Base-by-base conservation (phyloP, 2,888 invertebrate genomes). In the Netelia fuscicornis region DNA sequence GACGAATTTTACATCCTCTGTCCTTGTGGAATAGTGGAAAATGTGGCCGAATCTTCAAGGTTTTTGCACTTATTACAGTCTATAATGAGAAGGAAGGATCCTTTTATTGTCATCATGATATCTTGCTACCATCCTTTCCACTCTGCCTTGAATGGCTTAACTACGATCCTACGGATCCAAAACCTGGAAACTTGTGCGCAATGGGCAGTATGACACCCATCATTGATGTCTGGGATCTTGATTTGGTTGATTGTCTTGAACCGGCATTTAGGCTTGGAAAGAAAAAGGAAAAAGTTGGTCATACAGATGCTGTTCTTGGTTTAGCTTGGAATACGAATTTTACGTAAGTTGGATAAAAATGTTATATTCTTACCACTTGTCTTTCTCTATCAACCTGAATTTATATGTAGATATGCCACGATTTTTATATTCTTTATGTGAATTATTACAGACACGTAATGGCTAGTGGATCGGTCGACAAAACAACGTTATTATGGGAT, bases 201-300 rank as follows among this genome's bases (percentile, higher is more conserved):
- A 96, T 99, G 81, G 99, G 98, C 11, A 97, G 97, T 52, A 98
- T 99, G 98, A 96, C 97, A 86, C 97, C 98, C 0, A 95, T 97
- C 60, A 98, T 99, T 80, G 97, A 98, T 89, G 96, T 99, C n/a
- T 99, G 99, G 99, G 99, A 99, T 94, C 94, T 99, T 62, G 99
- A 99, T 94, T 95, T 99, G 82, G 96, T 99, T 87, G 98, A 99
- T 92, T 97, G 97, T 81, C 94, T 99, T 58, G 98, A 98, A 91
- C 98, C 99, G 0, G 97, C 97, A 0, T 97, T 97, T 92, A 96
- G 96, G 88, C 95, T 99, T 37, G 97, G 97, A 6, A 97, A 96
- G 90, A 97, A 96, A 93, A 97, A 96, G 89, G 96, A 96, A 87
- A 96, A 95, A 52, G 95, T 95, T 89, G 98, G 98, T 0, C 99